These are phyloP conservation scores for Atta colombica DNA, from an alignment of 1,140 invertebrate species.

Conservation along the genomic window DNA sequence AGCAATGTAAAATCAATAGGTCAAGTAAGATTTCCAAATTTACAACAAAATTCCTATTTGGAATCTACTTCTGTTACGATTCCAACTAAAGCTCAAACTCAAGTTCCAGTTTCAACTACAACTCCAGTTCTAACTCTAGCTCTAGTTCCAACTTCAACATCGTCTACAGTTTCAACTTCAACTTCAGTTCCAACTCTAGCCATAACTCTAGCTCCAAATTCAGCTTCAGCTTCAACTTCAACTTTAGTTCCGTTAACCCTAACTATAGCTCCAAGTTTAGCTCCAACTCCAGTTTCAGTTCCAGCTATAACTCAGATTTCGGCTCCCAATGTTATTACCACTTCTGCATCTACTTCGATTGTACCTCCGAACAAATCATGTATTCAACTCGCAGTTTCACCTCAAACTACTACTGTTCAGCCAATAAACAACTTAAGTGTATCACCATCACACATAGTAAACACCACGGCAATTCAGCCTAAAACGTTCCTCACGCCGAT, in stretches of 20 bases:
- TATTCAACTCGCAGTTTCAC: conserved; percentile 58
- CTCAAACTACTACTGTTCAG: conserved; percentile 34
- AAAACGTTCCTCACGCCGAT: conserved; percentile 79
- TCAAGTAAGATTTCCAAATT: conserved; percentile 4
- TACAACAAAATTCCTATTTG: conserved; percentile 1
- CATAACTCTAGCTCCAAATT: background rate
- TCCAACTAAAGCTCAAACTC: background rate
- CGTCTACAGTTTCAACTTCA: too few relatives aligned
- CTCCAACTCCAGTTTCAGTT: background rate
- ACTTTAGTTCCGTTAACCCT: background rate
- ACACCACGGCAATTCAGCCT: conserved; percentile 66
- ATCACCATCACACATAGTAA: conserved; percentile 67
- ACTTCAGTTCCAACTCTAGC: background rate
- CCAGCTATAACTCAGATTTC: background rate
- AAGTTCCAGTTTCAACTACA: background rate
- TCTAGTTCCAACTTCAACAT: background rate
- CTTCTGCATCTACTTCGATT: background rate
- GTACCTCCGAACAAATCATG: conserved; percentile 49
- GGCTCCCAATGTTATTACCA: background rate
- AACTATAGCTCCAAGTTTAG: too few relatives aligned
- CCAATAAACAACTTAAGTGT: conserved; percentile 77
- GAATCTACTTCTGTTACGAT: background rate
- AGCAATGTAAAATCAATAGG: background rate
- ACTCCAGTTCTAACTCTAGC: background rate
- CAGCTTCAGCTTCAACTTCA: background rate